Percentiles rank a stretch among this genome's conserved stretches.
Evolutionary conservation across 2,797 vertebrate species (phyloP).

Genomic region (Ctenopoma kingsleyae): DNA sequence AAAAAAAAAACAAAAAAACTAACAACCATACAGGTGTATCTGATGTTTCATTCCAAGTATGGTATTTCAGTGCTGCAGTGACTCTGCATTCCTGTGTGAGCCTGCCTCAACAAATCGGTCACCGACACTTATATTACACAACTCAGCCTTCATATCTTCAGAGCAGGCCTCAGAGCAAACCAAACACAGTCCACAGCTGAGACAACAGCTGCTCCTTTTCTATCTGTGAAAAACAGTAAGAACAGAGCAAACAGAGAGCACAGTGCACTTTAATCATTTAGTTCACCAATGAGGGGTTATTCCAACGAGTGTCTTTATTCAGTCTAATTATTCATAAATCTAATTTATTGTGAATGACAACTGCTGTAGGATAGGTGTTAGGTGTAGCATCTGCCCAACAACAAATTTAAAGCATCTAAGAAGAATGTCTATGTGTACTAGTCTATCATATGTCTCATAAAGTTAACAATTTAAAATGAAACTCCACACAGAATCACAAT

Average conservation of each 20-base stretch:
- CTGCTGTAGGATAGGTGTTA: not conserved
- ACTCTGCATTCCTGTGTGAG: conserved; percentile 56
- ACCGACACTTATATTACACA: conserved; percentile 46
- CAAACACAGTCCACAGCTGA: conserved; percentile 35
- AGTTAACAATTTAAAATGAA: not conserved
- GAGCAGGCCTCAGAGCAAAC: conserved; percentile 42
- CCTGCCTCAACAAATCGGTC: conserved; percentile 36
- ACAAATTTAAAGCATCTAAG: not conserved
- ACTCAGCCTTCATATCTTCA: conserved; percentile 38
- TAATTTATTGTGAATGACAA: conserved; percentile 4
- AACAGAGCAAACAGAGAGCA: conserved; percentile 6
- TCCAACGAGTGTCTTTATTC: conserved; percentile 11
- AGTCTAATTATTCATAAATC: not conserved
- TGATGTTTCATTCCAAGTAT: conserved; percentile 19
- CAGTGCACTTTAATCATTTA: not conserved
- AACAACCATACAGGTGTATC: conserved; percentile 11
- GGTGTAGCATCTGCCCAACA: not conserved
- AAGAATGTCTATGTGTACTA: not conserved
- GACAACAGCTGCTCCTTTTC: conserved; percentile 15
- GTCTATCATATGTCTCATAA: not conserved
- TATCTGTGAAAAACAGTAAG: conserved; percentile 17
- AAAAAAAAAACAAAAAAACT: not conserved
- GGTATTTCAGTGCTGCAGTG: conserved; percentile 33
- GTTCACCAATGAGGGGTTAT: conserved; percentile 2
- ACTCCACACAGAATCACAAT: not conserved